Percentiles rank a stretch among this genome's conserved stretches.
Conservation (phyloP, 2,113 vertebrate genomes). For the Platycercus adscitus region DNA sequence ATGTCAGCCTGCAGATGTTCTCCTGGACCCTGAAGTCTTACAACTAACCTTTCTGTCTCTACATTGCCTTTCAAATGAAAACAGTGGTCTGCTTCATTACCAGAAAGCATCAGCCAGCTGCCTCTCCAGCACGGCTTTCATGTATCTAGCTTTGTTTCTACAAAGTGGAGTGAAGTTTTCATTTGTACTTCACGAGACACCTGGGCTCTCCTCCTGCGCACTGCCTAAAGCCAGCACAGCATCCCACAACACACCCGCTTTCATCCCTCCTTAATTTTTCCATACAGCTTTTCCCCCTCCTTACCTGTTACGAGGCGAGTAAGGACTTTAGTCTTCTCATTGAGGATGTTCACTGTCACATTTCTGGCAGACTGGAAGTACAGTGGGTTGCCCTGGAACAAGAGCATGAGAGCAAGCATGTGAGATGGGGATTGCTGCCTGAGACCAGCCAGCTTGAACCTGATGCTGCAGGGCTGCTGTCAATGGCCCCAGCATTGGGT, state of each 20-base stretch:
- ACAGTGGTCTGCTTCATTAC: background rate
- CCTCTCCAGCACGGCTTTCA: background rate
- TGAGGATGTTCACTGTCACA: slow-evolving; percentile 94
- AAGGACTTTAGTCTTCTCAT: slow-evolving; percentile 90
- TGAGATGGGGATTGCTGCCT: slow-evolving; percentile 3
- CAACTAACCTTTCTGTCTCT: slow-evolving; percentile 41
- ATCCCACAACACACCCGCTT: background rate
- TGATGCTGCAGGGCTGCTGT: background rate
- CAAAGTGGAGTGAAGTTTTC: background rate
- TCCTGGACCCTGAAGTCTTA: slow-evolving; percentile 28
- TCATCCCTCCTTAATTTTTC: background rate
- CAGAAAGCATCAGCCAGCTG: slow-evolving; percentile 12
- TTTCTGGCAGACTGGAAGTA: slow-evolving; percentile 98
- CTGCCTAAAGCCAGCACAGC: background rate
- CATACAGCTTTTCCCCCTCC: slow-evolving; percentile 14
- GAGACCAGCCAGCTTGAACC: background rate
- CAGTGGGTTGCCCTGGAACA: slow-evolving; percentile 89
- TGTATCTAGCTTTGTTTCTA: background rate
- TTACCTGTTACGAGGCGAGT: slow-evolving; percentile 95
- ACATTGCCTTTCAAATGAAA: slow-evolving; percentile 8
- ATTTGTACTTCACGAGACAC: background rate
- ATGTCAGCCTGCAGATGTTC: slow-evolving; percentile 33
- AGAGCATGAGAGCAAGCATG: slow-evolving; percentile 27
- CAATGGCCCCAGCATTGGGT: background rate
- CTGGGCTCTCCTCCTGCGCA: background rate